These are phyloP conservation scores for Papilio elwesi DNA, from an alignment of 2,888 invertebrate species.

Conservation along the genomic window DNA sequence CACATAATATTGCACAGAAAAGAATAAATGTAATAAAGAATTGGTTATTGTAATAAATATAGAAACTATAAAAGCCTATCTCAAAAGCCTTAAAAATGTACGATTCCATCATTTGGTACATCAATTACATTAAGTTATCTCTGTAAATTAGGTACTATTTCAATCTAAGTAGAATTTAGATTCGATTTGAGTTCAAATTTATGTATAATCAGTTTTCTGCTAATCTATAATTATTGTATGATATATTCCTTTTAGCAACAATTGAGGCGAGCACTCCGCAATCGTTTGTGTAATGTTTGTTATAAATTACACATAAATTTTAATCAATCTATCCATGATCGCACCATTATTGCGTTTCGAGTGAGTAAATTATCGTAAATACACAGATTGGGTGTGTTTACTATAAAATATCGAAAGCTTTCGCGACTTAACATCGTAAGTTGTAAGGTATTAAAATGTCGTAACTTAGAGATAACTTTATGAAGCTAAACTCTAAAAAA, in stretches of 20 bases:
- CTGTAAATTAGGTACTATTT: background rate
- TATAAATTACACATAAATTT: conserved; percentile 33
- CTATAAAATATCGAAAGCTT: conserved; percentile 18
- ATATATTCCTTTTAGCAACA: conserved; percentile 9
- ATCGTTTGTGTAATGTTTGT: conserved; percentile 18
- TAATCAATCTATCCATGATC: conserved; percentile 34
- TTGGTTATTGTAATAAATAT: no score
- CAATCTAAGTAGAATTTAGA: conserved; percentile 4
- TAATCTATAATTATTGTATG: conserved; percentile 11
- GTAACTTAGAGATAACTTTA: conserved; percentile 27
- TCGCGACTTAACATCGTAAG: conserved; percentile 17
- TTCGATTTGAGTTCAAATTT: background rate
- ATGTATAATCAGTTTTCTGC: background rate
- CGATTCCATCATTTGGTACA: background rate
- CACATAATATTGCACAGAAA: no score
- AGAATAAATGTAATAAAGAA: no score
- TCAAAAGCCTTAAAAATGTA: background rate
- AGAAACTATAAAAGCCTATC: background rate
- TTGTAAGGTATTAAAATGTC: conserved; percentile 25
- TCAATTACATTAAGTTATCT: background rate
- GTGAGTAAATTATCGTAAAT: conserved; percentile 40
- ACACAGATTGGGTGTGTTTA: conserved; percentile 30
- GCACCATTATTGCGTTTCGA: conserved; percentile 8
- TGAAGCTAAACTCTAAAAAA: background rate
- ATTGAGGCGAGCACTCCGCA: background rate